Percentiles rank a stretch among this genome's conserved stretches.
Evolutionary conservation across 1,140 invertebrate genomes (phyloP).

Genomic region (Drosophila athabasca): DNA sequence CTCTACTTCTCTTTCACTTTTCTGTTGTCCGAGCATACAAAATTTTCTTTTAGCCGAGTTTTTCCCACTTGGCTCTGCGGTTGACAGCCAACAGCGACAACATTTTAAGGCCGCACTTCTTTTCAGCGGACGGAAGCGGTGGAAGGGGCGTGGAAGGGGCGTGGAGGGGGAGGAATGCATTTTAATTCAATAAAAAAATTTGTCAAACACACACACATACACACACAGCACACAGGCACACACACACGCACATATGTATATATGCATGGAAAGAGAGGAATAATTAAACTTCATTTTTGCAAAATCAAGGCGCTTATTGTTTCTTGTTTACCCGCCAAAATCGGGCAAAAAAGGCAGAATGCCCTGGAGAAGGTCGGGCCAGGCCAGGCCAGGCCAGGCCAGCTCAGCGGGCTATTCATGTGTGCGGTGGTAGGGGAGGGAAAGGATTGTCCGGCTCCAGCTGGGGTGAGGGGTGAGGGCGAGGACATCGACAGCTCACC

Average conservation of each 20-base stretch:
- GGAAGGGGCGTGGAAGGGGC: not conserved
- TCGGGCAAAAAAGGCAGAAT: too few relatives aligned
- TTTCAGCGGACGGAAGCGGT: too few relatives aligned
- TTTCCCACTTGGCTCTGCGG: slow-evolving; percentile 51
- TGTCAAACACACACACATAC: slow-evolving; percentile 39
- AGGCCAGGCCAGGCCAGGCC: not conserved
- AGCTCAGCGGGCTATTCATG: not conserved
- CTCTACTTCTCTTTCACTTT: not conserved
- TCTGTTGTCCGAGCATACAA: slow-evolving; percentile 58
- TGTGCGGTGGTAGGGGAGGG: not conserved
- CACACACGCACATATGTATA: slow-evolving; percentile 13
- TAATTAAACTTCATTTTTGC: slow-evolving; percentile 75
- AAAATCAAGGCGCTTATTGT: slow-evolving; percentile 75
- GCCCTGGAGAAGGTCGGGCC: too few relatives aligned
- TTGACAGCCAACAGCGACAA: slow-evolving; percentile 59
- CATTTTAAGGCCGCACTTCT: slow-evolving; percentile 48
- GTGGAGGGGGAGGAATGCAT: slow-evolving; percentile 19
- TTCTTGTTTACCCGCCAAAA: slow-evolving; percentile 46
- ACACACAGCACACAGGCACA: not conserved
- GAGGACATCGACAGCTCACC: too few relatives aligned
- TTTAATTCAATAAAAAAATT: slow-evolving; percentile 78
- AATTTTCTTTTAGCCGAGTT: slow-evolving; percentile 72
- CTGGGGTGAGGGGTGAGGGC: too few relatives aligned
- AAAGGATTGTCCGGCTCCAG: not conserved
- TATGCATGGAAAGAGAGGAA: slow-evolving; percentile 39